These are phyloP conservation scores for Fregata magnificens DNA, from an alignment of 2,113 vertebrate species.

Conservation along the genomic window DNA sequence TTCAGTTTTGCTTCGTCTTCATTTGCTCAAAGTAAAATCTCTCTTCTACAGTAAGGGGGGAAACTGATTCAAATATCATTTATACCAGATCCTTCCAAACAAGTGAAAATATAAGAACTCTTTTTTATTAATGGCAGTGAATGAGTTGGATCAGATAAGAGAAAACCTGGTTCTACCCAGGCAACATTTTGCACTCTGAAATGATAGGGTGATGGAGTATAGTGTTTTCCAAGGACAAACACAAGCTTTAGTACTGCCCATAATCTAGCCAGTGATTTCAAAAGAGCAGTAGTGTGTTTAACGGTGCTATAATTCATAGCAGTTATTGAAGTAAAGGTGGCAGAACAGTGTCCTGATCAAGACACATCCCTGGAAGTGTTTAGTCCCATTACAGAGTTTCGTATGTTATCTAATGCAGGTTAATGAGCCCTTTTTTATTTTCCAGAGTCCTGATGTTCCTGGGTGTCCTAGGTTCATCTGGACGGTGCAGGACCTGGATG, in stretches of 20 bases:
- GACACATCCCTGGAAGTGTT: background rate
- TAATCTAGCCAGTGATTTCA: background rate
- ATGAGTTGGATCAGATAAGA: background rate
- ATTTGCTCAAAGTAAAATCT: background rate
- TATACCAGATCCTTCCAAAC: background rate
- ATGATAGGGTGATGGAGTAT: background rate
- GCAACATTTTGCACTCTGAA: background rate
- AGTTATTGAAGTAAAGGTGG: background rate
- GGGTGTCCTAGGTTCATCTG: background rate
- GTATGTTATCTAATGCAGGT: background rate
- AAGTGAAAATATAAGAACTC: background rate
- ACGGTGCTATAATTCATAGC: background rate
- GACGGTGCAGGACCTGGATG: background rate
- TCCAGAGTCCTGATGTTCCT: background rate
- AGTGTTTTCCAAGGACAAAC: background rate
- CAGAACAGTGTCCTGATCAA: background rate
- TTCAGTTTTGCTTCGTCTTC: background rate
- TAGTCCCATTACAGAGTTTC: background rate
- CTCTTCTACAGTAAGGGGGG: background rate
- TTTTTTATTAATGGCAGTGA: background rate
- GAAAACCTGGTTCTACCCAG: background rate
- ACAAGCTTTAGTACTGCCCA: background rate
- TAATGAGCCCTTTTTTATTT: background rate
- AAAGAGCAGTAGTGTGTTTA: background rate
- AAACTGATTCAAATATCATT: background rate